Evolutionary conservation across 2,888 invertebrate species (phyloP).

Genomic region (Drosophila mulleri): DNA sequence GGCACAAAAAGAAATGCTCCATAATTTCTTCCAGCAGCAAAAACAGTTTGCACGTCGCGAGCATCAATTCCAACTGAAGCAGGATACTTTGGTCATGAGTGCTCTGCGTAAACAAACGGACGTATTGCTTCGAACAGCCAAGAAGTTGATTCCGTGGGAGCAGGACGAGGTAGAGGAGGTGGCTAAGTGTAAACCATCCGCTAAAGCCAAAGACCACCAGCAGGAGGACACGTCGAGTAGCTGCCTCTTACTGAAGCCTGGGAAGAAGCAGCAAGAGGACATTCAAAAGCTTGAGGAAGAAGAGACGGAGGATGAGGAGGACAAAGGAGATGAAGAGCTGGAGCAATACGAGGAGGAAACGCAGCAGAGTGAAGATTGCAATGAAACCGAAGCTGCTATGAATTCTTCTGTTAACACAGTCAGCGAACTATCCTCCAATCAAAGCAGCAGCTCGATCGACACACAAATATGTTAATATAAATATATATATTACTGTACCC

Average conservation of each 20-base stretch:
- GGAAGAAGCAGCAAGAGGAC: no score
- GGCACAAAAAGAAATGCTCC: slow-evolving; percentile 81
- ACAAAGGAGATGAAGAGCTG: slow-evolving; percentile 1
- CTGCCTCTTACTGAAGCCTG: slow-evolving; percentile 13
- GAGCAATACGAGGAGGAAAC: slow-evolving; percentile 32
- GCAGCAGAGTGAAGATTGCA: slow-evolving; percentile 36
- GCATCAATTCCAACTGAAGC: slow-evolving; percentile 83
- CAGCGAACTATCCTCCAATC: slow-evolving; percentile 51
- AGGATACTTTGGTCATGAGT: slow-evolving; percentile 79
- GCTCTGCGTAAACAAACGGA: slow-evolving; percentile 83
- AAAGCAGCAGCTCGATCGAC: slow-evolving; percentile 25
- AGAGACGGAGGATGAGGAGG: slow-evolving; percentile 21
- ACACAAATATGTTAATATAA: slow-evolving; percentile 47
- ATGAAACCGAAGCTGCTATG: slow-evolving; percentile 47
- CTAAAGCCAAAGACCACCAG: not conserved
- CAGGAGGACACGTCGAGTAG: slow-evolving; percentile 11
- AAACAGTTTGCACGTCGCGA: slow-evolving; percentile 81
- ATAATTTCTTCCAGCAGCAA: slow-evolving; percentile 83
- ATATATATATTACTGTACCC: not conserved
- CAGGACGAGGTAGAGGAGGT: slow-evolving; percentile 16
- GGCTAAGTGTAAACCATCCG: not conserved
- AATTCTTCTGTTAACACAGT: slow-evolving; percentile 22
- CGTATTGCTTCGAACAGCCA: slow-evolving; percentile 70
- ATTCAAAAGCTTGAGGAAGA: slow-evolving; percentile 39
- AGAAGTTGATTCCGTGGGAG: slow-evolving; percentile 45